phyloP scores from a whole-genome alignment of 2,888 invertebrate genomes.

The Leistus spinibarbis region DNA sequence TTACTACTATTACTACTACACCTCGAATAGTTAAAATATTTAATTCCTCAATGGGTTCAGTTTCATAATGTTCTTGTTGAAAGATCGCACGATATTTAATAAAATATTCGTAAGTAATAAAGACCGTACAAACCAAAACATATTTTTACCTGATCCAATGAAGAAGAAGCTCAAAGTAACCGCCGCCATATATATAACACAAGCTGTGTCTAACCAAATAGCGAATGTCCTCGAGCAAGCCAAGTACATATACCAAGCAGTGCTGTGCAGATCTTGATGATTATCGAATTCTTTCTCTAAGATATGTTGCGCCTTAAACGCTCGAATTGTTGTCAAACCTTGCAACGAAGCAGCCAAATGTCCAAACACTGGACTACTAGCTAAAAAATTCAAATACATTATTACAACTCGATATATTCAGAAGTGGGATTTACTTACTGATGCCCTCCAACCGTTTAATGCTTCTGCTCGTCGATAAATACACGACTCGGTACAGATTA shows the following conservation, averaged over 20 bases:
- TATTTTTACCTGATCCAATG: slow-evolving; percentile 63
- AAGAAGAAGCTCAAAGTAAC: slow-evolving; percentile 87
- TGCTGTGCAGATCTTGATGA: slow-evolving; percentile 85
- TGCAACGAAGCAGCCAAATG: slow-evolving; percentile 88
- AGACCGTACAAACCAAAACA: no score
- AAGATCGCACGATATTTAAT: no score
- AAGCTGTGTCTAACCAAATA: slow-evolving; percentile 88
- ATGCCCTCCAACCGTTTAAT: slow-evolving; percentile 82
- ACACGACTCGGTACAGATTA: slow-evolving; percentile 75
- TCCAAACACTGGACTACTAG: slow-evolving; percentile 94
- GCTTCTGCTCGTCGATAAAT: slow-evolving; percentile 79
- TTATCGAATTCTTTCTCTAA: slow-evolving; percentile 81
- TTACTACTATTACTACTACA: no score
- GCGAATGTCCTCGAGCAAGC: slow-evolving; percentile 92
- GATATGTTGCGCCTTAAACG: slow-evolving; percentile 81
- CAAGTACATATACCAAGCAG: slow-evolving; percentile 91
- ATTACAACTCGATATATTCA: slow-evolving; percentile 8
- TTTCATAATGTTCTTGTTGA: no score
- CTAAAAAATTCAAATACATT: slow-evolving; percentile 57
- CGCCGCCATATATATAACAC: slow-evolving; percentile 81
- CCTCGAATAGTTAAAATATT: no score
- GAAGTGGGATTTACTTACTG: slow-evolving; percentile 65
- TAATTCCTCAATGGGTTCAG: no score
- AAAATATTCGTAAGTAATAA: no score
- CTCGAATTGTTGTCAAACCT: slow-evolving; percentile 90